These are phyloP conservation scores for Drepanosiphum platanoidis DNA, from an alignment of 2,888 invertebrate genomes.

Conservation along the genomic window DNA sequence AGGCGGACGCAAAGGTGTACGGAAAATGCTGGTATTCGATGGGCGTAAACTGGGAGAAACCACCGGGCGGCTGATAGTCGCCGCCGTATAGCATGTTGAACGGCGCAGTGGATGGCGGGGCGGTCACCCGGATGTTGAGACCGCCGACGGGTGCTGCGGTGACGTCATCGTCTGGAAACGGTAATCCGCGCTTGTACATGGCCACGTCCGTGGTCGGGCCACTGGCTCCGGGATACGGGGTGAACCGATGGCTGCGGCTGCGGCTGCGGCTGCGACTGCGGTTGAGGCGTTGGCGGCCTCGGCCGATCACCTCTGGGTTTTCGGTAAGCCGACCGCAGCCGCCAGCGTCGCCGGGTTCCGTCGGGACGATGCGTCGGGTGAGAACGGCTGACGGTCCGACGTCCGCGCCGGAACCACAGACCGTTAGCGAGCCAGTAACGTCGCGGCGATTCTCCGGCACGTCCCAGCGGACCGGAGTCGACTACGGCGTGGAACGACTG, in stretches of 20 bases:
- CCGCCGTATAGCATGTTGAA: too few species aligned
- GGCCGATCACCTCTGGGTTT: neutral
- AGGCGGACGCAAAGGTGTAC: conserved; percentile 26
- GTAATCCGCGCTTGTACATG: conserved; percentile 26
- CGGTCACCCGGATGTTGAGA: too few species aligned
- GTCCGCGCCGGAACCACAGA: neutral
- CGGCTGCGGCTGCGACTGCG: neutral
- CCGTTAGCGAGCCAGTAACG: neutral
- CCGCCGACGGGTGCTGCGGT: neutral
- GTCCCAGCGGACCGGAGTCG: too few species aligned
- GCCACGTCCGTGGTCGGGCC: neutral
- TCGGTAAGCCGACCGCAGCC: neutral
- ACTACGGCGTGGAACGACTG: too few species aligned
- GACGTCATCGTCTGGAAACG: neutral
- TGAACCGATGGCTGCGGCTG: neutral
- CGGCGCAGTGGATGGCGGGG: neutral
- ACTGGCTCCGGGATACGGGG: neutral
- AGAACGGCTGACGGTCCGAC: neutral
- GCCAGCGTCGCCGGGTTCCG: neutral
- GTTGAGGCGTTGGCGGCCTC: neutral
- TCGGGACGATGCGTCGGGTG: neutral
- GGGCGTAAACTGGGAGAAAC: conserved; percentile 15
- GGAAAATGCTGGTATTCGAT: conserved; percentile 35
- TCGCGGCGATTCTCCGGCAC: neutral
- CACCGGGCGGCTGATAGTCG: neutral